These are phyloP conservation scores for Apis dorsata DNA, from an alignment of 1,140 invertebrate species.

Conservation along the genomic window DNA sequence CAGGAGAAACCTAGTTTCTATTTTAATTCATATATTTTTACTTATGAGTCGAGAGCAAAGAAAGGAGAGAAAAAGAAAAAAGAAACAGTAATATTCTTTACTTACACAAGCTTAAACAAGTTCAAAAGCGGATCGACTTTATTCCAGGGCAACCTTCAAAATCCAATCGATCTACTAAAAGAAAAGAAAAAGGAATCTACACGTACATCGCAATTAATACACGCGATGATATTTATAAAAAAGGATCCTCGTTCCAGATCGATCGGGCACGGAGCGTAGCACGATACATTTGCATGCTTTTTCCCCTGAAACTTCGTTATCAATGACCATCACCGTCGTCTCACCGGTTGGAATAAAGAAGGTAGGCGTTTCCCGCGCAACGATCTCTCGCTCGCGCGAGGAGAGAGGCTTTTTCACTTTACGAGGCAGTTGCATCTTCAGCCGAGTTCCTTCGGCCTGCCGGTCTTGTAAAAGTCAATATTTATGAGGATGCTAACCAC, in stretches of 20 bases:
- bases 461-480: conserved; percentile 73
- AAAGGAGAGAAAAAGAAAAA: too few species aligned
- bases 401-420: conserved; percentile 67
- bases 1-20: too few species aligned
- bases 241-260: not conserved
- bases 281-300: conserved; percentile 50
- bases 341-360: conserved; percentile 52
- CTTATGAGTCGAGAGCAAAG: not conserved
- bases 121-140: not conserved
- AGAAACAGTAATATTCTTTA: too few species aligned
- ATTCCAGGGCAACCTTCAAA: not conserved
- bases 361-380: conserved; percentile 60
- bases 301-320: conserved; percentile 57
- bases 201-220: conserved; percentile 42
- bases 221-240: conserved; percentile 19
- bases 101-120: too few species aligned
- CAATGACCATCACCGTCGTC: conserved; percentile 49
- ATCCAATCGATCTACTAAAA: too few species aligned
- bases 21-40: not conserved
- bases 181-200: too few species aligned
- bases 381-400: conserved; percentile 51
- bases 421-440: conserved; percentile 55
- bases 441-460: conserved; percentile 30
- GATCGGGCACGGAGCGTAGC: conserved; percentile 9
- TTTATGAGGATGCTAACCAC: conserved; percentile 75